A percentile compares a stretch with the other conserved stretches of the same genome.
Evolutionary conservation across 2,113 vertebrate species (phyloP).

Genomic region (Balaeniceps rex): DNA sequence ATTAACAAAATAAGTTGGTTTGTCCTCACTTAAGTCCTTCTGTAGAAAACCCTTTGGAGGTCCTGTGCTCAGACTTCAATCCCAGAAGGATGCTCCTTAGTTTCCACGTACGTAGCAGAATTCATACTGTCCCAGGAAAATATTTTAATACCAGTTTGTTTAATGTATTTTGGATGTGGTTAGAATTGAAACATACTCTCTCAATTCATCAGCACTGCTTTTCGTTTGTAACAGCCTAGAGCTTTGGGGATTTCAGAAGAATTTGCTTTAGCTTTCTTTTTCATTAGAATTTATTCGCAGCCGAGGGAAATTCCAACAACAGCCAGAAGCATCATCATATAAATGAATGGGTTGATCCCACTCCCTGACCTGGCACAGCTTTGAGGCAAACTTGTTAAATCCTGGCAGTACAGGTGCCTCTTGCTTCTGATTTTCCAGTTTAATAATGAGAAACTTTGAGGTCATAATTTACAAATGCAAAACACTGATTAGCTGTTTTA

Average conservation of each 20-base stretch:
- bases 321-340: background rate
- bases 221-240: slow-evolving; percentile 13
- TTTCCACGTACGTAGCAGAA: background rate
- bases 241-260: slow-evolving; percentile 38
- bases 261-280: slow-evolving; percentile 43
- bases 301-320: slow-evolving; percentile 1
- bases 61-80: background rate
- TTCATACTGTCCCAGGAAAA: background rate
- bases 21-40: background rate
- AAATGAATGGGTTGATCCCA: slow-evolving; percentile 20
- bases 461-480: slow-evolving; percentile 3
- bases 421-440: background rate
- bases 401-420: background rate
- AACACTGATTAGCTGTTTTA: background rate
- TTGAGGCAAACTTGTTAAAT: background rate
- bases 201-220: slow-evolving; percentile 4
- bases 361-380: slow-evolving; percentile 4
- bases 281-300: slow-evolving; percentile 27
- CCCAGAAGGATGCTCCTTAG: background rate
- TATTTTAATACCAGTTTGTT: background rate
- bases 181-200: background rate
- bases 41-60: background rate
- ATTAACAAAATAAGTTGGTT: background rate
- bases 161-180: background rate
- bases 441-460: slow-evolving; percentile 1